phyloP scores from a whole-genome alignment of 1,140 invertebrate genomes.

The Ditylenchus dipsaci region DNA sequence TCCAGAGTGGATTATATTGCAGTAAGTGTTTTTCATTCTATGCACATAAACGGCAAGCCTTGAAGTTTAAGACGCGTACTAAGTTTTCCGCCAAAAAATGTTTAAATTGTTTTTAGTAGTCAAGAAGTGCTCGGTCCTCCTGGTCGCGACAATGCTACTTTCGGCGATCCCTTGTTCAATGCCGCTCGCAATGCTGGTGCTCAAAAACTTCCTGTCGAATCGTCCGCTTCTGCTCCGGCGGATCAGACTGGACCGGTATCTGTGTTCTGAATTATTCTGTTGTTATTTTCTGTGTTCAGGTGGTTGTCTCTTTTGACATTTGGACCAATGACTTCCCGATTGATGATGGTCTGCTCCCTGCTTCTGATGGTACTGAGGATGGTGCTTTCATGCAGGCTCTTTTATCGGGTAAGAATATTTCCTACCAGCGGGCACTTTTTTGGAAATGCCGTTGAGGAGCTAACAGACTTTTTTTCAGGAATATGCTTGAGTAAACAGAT shows the following conservation, averaged over 20 bases:
- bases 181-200: slow-evolving; percentile 66
- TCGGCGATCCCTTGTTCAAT: slow-evolving; percentile 30
- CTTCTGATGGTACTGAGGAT: slow-evolving; percentile 79
- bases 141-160: slow-evolving; percentile 13
- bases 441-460: no score
- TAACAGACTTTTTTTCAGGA: no score
- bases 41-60: no score
- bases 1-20: no score
- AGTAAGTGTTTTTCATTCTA: no score
- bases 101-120: slow-evolving; percentile 69
- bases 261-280: no score
- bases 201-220: slow-evolving; percentile 57
- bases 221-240: not conserved
- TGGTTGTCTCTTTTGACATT: slow-evolving; percentile 72
- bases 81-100: no score
- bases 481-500: no score
- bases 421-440: no score
- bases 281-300: slow-evolving; percentile 16
- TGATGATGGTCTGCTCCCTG: slow-evolving; percentile 77
- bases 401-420: slow-evolving; percentile 73
- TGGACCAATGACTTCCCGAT: slow-evolving; percentile 93
- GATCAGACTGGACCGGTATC: no score
- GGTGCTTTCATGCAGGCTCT: slow-evolving; percentile 80
- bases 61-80: no score
- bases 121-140: slow-evolving; percentile 86